Evolutionary conservation across 2,797 vertebrate species (phyloP).

Genomic region (Poecile montanus): DNA sequence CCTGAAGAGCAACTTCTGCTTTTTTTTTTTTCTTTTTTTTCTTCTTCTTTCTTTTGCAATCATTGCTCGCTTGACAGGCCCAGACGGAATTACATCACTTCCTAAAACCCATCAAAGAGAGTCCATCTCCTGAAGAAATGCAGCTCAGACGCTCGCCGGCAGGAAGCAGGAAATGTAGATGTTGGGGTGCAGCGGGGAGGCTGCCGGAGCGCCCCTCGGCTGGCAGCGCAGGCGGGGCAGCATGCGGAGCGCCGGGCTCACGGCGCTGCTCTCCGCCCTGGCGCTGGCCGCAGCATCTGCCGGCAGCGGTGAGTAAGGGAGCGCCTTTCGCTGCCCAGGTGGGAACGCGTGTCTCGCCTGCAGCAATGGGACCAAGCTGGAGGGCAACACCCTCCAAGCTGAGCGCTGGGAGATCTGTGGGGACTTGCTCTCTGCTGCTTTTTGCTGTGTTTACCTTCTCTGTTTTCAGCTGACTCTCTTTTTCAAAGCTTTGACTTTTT

Average conservation of each 20-base stretch:
- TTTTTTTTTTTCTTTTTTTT: slow-evolving; percentile 59
- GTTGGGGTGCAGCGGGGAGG: slow-evolving; percentile 56
- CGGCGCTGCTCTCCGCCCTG: slow-evolving; percentile 16
- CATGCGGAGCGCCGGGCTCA: slow-evolving; percentile 32
- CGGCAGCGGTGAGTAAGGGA: slow-evolving; percentile 65
- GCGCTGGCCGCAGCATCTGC: background rate
- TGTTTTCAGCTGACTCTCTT: background rate
- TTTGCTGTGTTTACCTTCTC: background rate
- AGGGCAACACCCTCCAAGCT: slow-evolving; percentile 51
- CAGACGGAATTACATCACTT: slow-evolving; percentile 84
- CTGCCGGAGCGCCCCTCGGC: slow-evolving; percentile 18
- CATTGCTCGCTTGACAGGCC: slow-evolving; percentile 79
- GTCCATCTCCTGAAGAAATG: slow-evolving; percentile 79
- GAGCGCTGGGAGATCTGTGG: slow-evolving; percentile 8
- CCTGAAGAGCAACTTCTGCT: slow-evolving; percentile 48
- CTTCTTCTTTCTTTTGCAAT: slow-evolving; percentile 74
- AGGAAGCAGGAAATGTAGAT: slow-evolving; percentile 85
- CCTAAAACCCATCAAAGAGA: slow-evolving; percentile 81
- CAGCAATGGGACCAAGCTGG: slow-evolving; percentile 13
- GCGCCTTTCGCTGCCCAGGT: background rate
- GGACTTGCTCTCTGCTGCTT: slow-evolving; percentile 45
- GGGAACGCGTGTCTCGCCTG: background rate
- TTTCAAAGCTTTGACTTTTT: background rate
- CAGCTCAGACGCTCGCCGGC: slow-evolving; percentile 75
- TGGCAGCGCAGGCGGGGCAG: background rate